Conservation (phyloP, 2,797 vertebrate genomes). For the Trachops cirrhosus region DNA sequence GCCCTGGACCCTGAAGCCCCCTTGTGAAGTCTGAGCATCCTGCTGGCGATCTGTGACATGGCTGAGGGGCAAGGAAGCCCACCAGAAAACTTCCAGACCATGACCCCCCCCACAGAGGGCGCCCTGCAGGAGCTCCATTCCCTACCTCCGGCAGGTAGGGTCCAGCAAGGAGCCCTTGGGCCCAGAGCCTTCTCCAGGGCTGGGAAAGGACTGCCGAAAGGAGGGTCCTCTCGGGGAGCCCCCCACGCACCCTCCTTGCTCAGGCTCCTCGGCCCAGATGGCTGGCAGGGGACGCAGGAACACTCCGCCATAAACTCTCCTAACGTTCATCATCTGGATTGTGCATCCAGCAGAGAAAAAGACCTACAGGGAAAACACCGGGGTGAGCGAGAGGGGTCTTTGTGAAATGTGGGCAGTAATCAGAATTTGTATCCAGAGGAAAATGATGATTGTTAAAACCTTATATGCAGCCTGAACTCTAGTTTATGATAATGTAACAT, state of each 20-base stretch:
- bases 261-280: neutral
- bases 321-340: neutral
- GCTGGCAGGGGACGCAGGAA: neutral
- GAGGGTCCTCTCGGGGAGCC: neutral
- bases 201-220: neutral
- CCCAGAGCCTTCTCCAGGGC: neutral
- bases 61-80: neutral
- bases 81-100: neutral
- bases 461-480: neutral
- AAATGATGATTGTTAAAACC: slow-evolving; percentile 3
- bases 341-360: neutral
- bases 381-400: neutral
- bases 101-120: neutral
- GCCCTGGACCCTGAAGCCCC: no score
- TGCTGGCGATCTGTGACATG: neutral
- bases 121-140: accelerated
- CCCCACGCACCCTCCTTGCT: no score
- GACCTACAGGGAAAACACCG: neutral
- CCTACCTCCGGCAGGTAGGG: neutral
- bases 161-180: neutral
- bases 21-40: neutral
- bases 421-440: neutral
- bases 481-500: slow-evolving; percentile 50
- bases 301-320: neutral
- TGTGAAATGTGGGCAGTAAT: neutral